Evolutionary conservation across 2,888 invertebrate species (phyloP).

Genomic region (Volucella zonaria): DNA sequence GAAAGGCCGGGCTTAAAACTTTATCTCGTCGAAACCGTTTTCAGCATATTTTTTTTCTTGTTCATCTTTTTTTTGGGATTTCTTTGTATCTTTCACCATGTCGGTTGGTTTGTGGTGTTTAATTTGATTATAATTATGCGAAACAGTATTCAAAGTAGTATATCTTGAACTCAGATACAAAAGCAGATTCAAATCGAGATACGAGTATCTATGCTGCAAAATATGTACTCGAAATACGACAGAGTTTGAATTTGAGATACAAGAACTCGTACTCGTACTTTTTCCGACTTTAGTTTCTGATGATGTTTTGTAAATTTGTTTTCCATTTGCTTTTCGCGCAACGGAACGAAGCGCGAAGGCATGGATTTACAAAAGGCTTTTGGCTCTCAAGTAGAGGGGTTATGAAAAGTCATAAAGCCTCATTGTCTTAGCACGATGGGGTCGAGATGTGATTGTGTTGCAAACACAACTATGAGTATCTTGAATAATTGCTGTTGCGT

Average conservation of each 20-base stretch:
- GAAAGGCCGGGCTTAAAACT: neutral
- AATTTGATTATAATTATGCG: slow-evolving; percentile 66
- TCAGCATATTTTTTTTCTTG: slow-evolving; percentile 13
- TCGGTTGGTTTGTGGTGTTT: slow-evolving; percentile 24
- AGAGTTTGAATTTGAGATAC: slow-evolving; percentile 1
- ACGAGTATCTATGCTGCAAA: neutral
- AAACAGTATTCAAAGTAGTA: slow-evolving; percentile 31
- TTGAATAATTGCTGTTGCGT: neutral
- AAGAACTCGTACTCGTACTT: slow-evolving; percentile 4
- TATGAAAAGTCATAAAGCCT: slow-evolving; percentile 70
- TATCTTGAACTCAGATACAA: slow-evolving; percentile 23
- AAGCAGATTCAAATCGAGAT: slow-evolving; percentile 13
- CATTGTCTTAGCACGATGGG: slow-evolving; percentile 52
- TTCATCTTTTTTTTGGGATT: neutral
- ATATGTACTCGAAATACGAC: neutral
- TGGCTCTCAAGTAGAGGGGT: slow-evolving; percentile 31
- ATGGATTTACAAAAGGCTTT: slow-evolving; percentile 43
- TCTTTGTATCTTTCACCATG: neutral
- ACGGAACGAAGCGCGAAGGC: slow-evolving; percentile 33
- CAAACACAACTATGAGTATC: slow-evolving; percentile 14
- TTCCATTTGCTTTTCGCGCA: neutral
- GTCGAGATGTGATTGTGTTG: neutral
- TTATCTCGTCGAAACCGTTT: slow-evolving; percentile 19
- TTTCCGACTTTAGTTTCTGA: neutral
- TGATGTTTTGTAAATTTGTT: neutral